Percentiles rank a stretch among this genome's conserved stretches.
Conservation (phyloP, 2,888 invertebrate genomes). For the Diaphora mendica region DNA sequence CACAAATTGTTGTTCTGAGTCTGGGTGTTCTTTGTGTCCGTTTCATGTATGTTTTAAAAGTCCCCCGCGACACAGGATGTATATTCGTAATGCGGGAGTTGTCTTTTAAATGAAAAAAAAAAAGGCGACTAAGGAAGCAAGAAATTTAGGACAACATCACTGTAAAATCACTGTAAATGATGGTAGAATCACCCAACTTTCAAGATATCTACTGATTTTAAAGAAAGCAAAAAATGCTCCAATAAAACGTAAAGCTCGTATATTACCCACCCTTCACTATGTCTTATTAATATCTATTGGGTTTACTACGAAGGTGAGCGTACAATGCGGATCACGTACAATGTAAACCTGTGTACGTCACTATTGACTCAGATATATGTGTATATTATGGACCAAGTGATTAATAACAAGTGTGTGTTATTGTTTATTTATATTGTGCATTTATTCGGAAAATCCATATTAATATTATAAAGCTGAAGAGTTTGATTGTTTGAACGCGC, state of each 20-base stretch:
- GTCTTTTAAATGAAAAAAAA: no score
- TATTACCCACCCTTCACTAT: constrained; percentile 6
- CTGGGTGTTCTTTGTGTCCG: no score
- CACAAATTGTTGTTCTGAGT: no score
- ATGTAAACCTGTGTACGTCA: constrained; percentile 32
- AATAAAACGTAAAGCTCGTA: constrained; percentile 19
- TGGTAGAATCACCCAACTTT: background rate
- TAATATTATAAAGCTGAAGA: no score
- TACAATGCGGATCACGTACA: constrained; percentile 44
- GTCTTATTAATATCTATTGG: constrained; percentile 47
- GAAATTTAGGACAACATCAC: no score
- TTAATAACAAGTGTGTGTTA: background rate
- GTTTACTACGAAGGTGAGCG: constrained; percentile 22
- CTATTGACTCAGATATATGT: constrained; percentile 9
- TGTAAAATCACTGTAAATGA: no score
- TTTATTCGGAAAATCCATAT: no score
- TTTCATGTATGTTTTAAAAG: no score
- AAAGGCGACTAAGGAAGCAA: no score
- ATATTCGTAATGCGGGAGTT: no score
- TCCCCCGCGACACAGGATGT: no score
- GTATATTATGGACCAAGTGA: background rate
- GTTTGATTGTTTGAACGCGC: no score
- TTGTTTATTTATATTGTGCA: background rate
- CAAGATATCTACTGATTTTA: background rate
- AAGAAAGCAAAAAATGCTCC: constrained; percentile 28